Base-by-base conservation (phyloP, 2,888 invertebrate genomes). In the Euspilapteryx auroguttella region DNA sequence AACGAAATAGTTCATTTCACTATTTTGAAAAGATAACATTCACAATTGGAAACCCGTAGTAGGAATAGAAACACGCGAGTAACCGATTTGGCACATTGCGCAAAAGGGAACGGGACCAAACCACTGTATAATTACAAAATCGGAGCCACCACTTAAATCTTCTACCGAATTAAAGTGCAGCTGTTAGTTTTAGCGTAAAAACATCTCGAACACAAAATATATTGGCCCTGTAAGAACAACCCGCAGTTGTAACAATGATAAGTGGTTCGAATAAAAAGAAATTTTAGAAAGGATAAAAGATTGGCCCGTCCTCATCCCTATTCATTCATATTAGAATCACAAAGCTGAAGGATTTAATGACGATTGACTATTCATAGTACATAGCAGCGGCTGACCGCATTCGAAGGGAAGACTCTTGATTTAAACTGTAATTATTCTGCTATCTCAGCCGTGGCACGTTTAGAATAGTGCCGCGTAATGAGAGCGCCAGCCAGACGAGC, bases 261-360 rank as follows among this genome's bases (percentile, higher is more conserved):
- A n/a, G n/a, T n/a, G n/a, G n/a, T n/a, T n/a, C n/a, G n/a, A n/a
- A n/a, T n/a, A n/a, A n/a, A n/a, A n/a, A n/a, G n/a, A n/a, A n/a
- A n/a, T n/a, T n/a, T n/a, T n/a, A n/a, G n/a, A n/a, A n/a, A n/a
- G n/a, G n/a, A n/a, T n/a, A n/a, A n/a, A n/a, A n/a, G n/a, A n/a
- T n/a, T n/a, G n/a, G n/a, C n/a, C n/a, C n/a, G n/a, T n/a, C 21
- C n/a, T 24, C 29, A 24, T 24, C 17, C 24, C 29, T 23, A 29
- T 29, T 29, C 29, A 23, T 23, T 24, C 24, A 29, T 54, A 63
- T 68, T 65, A 64, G 65, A 66, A 65, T 66, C 65, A 59, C 66
- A 71, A 65, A 66, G 64, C 68, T 55, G 66, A 69, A 69, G 66
- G 59, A 66, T 71, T 68, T 69, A 71, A 73, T 73, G 71, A 68